Conservation (phyloP, 2,797 vertebrate species). For the Staurois parvus region DNA sequence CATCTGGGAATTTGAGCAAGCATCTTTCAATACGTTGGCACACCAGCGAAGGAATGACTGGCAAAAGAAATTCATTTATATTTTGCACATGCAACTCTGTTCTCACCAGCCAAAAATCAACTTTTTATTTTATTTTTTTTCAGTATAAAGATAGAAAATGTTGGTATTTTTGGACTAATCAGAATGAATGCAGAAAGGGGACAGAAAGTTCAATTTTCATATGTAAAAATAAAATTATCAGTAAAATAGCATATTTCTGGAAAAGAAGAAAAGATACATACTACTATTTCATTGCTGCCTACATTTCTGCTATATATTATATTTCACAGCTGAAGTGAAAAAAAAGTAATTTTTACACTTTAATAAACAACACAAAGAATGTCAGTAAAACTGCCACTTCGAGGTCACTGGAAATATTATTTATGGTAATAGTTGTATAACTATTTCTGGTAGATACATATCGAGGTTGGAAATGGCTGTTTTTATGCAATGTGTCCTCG, state of each 20-base stretch:
- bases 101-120: conserved; percentile 3
- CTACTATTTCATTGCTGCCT: no score
- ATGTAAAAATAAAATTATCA: background rate
- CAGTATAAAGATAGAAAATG: background rate
- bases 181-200: background rate
- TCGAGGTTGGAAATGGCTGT: no score
- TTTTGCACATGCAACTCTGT: conserved; percentile 18
- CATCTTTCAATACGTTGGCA: conserved; percentile 5
- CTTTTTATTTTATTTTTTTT: background rate
- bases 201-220: background rate
- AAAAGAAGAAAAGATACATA: background rate
- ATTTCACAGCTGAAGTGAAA: no score
- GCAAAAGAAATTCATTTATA: conserved; percentile 49
- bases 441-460: no score
- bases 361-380: no score
- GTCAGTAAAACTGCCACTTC: no score
- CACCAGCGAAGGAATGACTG: conserved; percentile 47
- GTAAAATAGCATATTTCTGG: background rate
- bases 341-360: no score
- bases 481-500: no score
- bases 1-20: conserved; percentile 30
- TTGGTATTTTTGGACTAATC: background rate
- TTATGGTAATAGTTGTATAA: no score
- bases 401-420: no score
- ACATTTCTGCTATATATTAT: no score